Conservation (phyloP, 2,113 vertebrate genomes). For the Neolamprologus toae region DNA sequence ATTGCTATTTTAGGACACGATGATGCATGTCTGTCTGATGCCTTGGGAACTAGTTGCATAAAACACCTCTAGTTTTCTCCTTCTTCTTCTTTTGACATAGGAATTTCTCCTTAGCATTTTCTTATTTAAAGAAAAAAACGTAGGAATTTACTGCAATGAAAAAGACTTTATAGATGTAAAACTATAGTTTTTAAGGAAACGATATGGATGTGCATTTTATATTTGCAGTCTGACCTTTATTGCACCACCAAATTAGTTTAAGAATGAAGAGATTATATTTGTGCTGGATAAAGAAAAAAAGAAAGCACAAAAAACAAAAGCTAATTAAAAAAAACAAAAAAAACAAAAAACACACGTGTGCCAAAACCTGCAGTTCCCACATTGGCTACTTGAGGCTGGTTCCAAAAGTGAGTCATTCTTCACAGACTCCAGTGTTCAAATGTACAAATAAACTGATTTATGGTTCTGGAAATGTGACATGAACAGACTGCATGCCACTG, state of each 20-base stretch:
- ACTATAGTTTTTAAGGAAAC: background rate
- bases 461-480: background rate
- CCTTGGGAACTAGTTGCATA: background rate
- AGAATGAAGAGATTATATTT: background rate
- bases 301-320: background rate
- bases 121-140: background rate
- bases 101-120: background rate
- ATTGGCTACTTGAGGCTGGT: background rate
- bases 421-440: background rate
- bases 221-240: background rate
- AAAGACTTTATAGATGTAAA: background rate
- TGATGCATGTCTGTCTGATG: background rate
- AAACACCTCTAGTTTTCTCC: background rate
- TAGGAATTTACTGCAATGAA: background rate
- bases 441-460: background rate
- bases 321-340: background rate
- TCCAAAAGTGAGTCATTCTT: background rate
- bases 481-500: background rate
- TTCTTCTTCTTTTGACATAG: background rate
- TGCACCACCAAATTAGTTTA: background rate
- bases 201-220: background rate
- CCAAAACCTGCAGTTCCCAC: background rate
- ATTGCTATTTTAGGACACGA: background rate
- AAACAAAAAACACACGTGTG: rapidly evolving
- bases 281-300: background rate